A percentile compares a stretch with the other conserved stretches of the same genome.
Conservation (phyloP, 2,113 vertebrate species). For the Apodemus speciosus region DNA sequence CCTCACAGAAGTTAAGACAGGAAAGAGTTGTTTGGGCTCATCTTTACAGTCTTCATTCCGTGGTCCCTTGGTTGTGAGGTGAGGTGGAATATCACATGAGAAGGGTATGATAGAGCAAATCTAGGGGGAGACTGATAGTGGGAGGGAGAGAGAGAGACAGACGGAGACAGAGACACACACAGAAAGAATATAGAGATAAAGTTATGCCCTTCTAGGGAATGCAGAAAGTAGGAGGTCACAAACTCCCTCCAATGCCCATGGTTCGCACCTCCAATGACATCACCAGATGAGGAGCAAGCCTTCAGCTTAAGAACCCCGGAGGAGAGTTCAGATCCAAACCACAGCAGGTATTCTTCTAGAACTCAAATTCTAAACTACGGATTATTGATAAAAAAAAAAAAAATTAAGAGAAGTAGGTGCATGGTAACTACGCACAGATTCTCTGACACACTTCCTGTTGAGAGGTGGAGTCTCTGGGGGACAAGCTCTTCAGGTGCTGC, state of each 20-base stretch:
- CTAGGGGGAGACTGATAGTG: not conserved
- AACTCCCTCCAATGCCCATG: not conserved
- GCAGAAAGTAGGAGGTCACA: not conserved
- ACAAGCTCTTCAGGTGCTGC: not conserved
- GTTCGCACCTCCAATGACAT: not conserved
- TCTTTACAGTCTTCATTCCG: not conserved
- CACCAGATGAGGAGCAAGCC: not conserved
- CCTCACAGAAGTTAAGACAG: not conserved
- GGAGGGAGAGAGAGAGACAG: too few species aligned
- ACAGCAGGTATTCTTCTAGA: not conserved
- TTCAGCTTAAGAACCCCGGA: not conserved
- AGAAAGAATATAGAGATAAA: not conserved
- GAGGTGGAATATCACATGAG: not conserved
- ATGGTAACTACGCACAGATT: not conserved
- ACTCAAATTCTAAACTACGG: not conserved
- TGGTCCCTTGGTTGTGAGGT: not conserved
- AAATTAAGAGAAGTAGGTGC: not conserved
- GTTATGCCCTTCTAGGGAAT: not conserved
- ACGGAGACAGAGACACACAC: not conserved
- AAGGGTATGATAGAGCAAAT: not conserved
- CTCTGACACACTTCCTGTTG: not conserved
- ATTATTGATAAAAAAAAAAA: not conserved
- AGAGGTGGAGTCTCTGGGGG: not conserved
- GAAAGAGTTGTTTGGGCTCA: not conserved
- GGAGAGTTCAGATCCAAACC: not conserved